Evolutionary conservation across 2,797 vertebrate species (phyloP), one percentile per base, ranked within the genome.

Genomic region (Pangasius krempfi): DNA sequence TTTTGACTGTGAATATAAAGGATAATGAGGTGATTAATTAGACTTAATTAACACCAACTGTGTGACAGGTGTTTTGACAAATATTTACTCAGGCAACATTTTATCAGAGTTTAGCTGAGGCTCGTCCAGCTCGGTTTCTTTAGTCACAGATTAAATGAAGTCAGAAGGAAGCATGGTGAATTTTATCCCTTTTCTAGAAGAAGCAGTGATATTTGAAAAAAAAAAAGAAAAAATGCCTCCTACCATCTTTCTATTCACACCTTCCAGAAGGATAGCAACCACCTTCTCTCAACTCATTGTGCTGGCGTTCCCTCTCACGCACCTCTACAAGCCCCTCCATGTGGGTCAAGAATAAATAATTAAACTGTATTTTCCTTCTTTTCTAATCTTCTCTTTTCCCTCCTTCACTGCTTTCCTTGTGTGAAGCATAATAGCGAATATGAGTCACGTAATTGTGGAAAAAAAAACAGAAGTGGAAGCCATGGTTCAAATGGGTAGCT

Each of bases 341-440:
- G 90, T 94, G 92, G 94, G 93, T 94, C 92, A 94, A 92, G 91
- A 93, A 93, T 96, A 94, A 96, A 96, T 96, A 96, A 96, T 96
- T 95, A 95, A 96, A 95, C 91, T 92, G 92, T 92, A 86, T 94
- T 95, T 95, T 93, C 90, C 94, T 92, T 93, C 89, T 90, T 75
- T 90, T 93, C 33, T 16, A 2, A 16, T 78, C 90, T 93, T 84
- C 93, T 92, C 92, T 88, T 92, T 50, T 47, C 79, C 62, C 60
- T 60, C 33, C 80, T 91, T 92, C 93, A 94, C 94, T 93, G 92
- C 94, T 94, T 92, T 92, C 92, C 93, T 85, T 88, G 86, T 90
- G 92, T 94, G 93, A 95, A 96, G 93, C 93, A 94, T 93, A 95
- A 93, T 93, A 95, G 94, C 94, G 95, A 94, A 95, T 95, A 94